Percentiles rank a stretch among this genome's conserved stretches.
Conservation (phyloP, 1,140 invertebrate genomes). For the Drosophila chauvacae region DNA sequence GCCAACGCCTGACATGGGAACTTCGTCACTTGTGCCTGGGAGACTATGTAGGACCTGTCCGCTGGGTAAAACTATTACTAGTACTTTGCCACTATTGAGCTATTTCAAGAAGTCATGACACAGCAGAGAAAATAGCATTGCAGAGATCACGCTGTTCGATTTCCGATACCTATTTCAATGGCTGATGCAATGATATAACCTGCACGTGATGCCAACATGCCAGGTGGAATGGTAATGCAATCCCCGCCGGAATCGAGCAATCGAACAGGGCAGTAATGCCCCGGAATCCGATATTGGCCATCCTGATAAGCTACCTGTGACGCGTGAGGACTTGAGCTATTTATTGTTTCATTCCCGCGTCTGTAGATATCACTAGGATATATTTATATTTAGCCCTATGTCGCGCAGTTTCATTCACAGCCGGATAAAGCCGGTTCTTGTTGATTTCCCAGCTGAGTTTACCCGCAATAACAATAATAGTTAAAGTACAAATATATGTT, state of each 20-base stretch:
- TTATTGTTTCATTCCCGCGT: constrained; percentile 33
- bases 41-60: neutral
- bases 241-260: constrained; percentile 28
- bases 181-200: neutral
- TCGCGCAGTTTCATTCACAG: constrained; percentile 8
- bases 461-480: neutral
- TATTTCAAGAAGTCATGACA: neutral
- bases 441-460: constrained; percentile 11
- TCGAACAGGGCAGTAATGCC: constrained; percentile 25
- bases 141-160: neutral
- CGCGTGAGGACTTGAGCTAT: constrained; percentile 52
- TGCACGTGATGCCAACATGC: constrained; percentile 63
- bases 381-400: constrained; percentile 30
- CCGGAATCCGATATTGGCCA: constrained; percentile 52
- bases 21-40: constrained; percentile 57
- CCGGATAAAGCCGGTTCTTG: constrained; percentile 1
- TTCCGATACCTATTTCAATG: neutral
- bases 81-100: neutral
- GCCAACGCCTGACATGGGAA: constrained; percentile 71
- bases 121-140: no score
- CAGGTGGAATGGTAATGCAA: constrained; percentile 18
- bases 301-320: constrained; percentile 48
- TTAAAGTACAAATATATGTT: neutral
- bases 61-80: neutral
- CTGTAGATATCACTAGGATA: constrained; percentile 34